phyloP scores from a whole-genome alignment of 2,797 vertebrate species.

The Rhinoraja longicauda region DNA sequence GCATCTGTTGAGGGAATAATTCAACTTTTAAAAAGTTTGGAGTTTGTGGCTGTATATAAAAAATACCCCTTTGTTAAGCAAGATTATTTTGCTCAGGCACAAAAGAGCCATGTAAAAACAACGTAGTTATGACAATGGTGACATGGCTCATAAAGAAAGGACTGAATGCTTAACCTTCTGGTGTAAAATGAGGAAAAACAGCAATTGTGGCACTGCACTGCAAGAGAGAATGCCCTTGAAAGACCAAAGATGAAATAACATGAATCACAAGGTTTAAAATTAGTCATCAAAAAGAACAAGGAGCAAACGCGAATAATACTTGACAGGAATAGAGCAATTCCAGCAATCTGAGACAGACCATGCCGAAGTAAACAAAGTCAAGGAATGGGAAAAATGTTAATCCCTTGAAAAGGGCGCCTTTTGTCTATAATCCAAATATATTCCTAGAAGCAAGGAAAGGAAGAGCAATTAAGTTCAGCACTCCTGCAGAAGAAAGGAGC shows the following conservation, averaged over 20 bases:
- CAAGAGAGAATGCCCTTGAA: not conserved
- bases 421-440: not conserved
- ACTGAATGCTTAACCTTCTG: too few relatives aligned
- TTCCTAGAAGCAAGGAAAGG: not conserved
- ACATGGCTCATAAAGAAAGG: too few relatives aligned
- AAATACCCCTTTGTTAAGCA: too few relatives aligned
- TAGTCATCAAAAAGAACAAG: not conserved
- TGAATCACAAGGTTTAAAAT: not conserved
- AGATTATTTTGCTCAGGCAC: too few relatives aligned
- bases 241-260: not conserved
- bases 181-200: not conserved
- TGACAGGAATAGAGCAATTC: too few relatives aligned
- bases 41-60: too few relatives aligned
- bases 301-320: not conserved
- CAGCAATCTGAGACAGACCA: too few relatives aligned
- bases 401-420: not conserved
- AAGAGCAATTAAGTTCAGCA: not conserved
- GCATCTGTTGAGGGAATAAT: too few relatives aligned
- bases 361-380: not conserved
- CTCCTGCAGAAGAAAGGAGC: not conserved
- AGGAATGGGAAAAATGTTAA: not conserved
- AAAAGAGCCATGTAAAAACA: too few relatives aligned
- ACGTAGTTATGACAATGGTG: too few relatives aligned
- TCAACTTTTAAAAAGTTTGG: too few relatives aligned
- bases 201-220: not conserved